Evolutionary conservation across 1,140 invertebrate species (phyloP), one percentile per base, ranked within the genome.

Genomic region (Globodera ellingtonae): DNA sequence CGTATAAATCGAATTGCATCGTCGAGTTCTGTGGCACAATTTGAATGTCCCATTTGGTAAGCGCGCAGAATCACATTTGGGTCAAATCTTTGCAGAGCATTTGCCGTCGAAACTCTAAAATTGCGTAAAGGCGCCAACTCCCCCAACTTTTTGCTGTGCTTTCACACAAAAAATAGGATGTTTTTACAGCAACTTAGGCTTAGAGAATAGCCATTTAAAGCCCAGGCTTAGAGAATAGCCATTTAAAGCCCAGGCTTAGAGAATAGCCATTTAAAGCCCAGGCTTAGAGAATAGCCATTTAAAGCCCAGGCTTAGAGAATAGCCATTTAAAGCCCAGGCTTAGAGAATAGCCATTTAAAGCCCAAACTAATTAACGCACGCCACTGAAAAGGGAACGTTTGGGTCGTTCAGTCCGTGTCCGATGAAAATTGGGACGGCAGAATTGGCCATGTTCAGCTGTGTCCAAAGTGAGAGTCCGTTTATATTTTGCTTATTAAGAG

Each of bases 361-460:
- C 24, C 3, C 10, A 7, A 70, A 70, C 10, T 35, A 47, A 70
- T 3, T 18, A 70, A 35, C 18, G 18, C 35, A 70, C 67, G 67
- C 67, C 24, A 15, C 13, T 10, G 67, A 70, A 18, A 44, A 44
- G 21, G 67, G 67, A 9, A 70, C 67, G 35, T 70, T 70, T 47
- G 21, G 67, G 67, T 70, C 67, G 10, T 70, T 15, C 46, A 13
- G 8, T 35, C 67, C 67, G 24, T 70, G 67, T 24, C 67, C 67
- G 67, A 70, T 70, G 67, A 70, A 70, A 35, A 70, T 47, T 47
- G 67, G 67, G 10, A 70, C 46, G 21, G 46, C 35, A 4, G 6
- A 35, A 47, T 70, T 70, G n/a, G 67, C 67, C 10, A 44, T 18
- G 67, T 70, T 70, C n/a, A 70, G 46, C 67, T 70, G 66, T 52